phyloP scores from a whole-genome alignment of 23 tunicate species.

The Styela plicata region DNA sequence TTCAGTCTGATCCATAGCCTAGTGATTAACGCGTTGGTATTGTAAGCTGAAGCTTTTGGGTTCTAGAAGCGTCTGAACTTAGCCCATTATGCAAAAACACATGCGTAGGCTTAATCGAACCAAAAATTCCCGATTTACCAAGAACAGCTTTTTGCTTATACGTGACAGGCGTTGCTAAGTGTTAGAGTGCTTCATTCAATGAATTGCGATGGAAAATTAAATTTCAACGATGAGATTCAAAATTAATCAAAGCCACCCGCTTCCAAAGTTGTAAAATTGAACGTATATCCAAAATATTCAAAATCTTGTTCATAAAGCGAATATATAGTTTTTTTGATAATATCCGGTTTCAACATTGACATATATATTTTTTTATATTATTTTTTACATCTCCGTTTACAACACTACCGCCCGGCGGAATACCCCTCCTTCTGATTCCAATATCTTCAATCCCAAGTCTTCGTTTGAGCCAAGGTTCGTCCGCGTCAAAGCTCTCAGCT shows the following conservation, averaged over 20 bases:
- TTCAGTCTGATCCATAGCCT: no score
- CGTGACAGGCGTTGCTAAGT: no score
- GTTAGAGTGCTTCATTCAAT: no score
- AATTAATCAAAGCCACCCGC: slow-evolving; percentile 29
- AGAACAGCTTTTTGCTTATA: no score
- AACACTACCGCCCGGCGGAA: slow-evolving; percentile 30
- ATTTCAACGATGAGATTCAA: neutral
- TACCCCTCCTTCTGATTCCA: neutral
- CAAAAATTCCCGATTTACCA: no score
- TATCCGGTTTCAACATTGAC: neutral
- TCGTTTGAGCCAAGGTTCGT: slow-evolving; percentile 11
- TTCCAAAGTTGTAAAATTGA: slow-evolving; percentile 13
- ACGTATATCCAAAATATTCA: slow-evolving; percentile 28
- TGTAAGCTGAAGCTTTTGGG: no score
- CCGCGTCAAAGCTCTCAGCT: slow-evolving; percentile 7
- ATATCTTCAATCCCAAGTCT: slow-evolving; percentile 14
- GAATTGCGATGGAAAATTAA: no score
- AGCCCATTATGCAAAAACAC: no score
- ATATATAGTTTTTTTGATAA: slow-evolving; percentile 18
- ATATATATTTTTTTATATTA: slow-evolving; percentile 13
- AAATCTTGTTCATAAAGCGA: slow-evolving; percentile 12
- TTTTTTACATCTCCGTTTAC: neutral
- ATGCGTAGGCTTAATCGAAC: no score
- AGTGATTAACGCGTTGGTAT: no score
- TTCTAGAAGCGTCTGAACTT: no score